Percentiles rank a stretch among this genome's conserved stretches.
Evolutionary conservation across 2,888 invertebrate species (phyloP).

Genomic region (Physocephala rufipes): DNA sequence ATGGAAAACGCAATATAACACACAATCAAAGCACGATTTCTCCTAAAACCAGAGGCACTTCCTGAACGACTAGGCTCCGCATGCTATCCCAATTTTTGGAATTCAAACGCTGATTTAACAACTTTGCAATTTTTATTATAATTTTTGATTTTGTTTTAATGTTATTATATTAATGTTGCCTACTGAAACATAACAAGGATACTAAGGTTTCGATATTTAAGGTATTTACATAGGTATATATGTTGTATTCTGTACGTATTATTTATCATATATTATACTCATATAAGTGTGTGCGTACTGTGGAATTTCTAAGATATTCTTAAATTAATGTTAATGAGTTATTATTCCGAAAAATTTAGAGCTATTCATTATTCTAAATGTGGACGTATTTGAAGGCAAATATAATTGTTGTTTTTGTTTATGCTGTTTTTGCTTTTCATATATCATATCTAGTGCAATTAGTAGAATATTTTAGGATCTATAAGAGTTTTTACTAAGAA

Average conservation of each 20-base stretch:
- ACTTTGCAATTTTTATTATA: neutral
- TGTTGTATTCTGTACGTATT: neutral
- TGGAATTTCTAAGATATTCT: neutral
- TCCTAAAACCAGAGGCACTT: too few species aligned
- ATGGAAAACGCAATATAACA: too few species aligned
- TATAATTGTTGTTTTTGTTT: conserved; percentile 15
- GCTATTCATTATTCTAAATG: neutral
- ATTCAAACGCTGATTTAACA: too few species aligned
- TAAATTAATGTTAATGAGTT: neutral
- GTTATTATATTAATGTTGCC: neutral
- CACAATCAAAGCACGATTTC: too few species aligned
- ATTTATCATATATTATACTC: conserved; percentile 22
- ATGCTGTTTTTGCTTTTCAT: conserved; percentile 20
- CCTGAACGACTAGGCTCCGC: too few species aligned
- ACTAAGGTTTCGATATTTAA: neutral
- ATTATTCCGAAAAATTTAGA: neutral
- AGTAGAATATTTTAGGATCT: neutral
- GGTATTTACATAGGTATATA: neutral
- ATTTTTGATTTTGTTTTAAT: neutral
- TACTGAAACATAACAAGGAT: neutral
- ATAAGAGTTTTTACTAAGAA: conserved; percentile 3
- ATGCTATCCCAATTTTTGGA: too few species aligned
- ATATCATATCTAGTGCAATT: neutral
- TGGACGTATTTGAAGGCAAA: conserved; percentile 32
- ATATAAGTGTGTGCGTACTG: neutral